Base-by-base conservation (phyloP, 2,797 vertebrate species). In the Muscicapa striata region DNA sequence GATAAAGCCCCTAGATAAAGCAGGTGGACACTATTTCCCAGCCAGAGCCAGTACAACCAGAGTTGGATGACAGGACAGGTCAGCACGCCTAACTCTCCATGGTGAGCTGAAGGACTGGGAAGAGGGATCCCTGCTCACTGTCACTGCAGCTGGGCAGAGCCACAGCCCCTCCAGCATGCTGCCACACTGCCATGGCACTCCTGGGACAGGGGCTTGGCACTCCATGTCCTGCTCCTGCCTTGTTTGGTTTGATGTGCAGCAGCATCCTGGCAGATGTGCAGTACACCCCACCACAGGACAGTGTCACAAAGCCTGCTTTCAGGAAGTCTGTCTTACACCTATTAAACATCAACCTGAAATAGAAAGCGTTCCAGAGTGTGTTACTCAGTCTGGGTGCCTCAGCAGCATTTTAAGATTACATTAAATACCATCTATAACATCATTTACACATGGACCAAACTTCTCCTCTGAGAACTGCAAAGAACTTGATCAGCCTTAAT, bases 1-100 rank as follows among this genome's bases (percentile, higher is more conserved):
- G 95, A 96, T 96, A 84, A 79, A 68, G 83, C 76, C 68, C 0
- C 0, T 0, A 78, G 96, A 96, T 95, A 96, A 63, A 87, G 59
- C 81, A 63, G 63, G 59, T 87, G 85, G 81, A 20, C 13, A 2
- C 51, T 14, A 4, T 70, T 86, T 11, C 76, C 36, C 29, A 14
- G 43, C 70, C 76, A 18, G 15, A 77, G 59, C 15, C 15, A 58
- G 34, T 10, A 38, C 43, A 82, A 1, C 5, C 78, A 34, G 86
- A 26, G 43, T 13, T 86, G 69, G 82, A 43, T 84, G 82, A 80
- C 46, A 32, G 1, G 8, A 49, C 80, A 55, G 20, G 46, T 36
- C 62, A 62, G 9, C 0, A 41, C 45, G 49, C 34, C 87, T 70
- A 11, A 36, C 75, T 80, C 62, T 74, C 81, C 52, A 30, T 0